Conservation (phyloP, 2,113 vertebrate species). For the Miniopterus natalensis region DNA sequence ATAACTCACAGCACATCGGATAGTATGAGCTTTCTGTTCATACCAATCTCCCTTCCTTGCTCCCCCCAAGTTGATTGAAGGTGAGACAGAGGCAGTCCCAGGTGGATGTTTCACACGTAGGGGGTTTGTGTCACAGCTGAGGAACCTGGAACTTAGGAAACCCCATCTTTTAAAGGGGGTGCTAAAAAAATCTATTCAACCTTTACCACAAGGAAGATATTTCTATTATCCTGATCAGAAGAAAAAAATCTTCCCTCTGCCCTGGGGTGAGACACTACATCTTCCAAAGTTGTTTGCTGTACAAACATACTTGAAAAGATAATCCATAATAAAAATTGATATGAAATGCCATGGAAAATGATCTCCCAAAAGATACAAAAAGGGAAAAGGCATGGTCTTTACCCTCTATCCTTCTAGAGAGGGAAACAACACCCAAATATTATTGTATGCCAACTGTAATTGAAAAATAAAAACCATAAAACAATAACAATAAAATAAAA, state of each 20-base stretch:
- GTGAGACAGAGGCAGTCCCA: background rate
- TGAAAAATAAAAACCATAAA: background rate
- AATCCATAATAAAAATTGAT: background rate
- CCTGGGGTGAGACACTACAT: background rate
- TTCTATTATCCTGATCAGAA: background rate
- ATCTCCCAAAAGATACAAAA: slow-evolving; percentile 3
- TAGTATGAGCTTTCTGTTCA: background rate
- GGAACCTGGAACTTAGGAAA: background rate
- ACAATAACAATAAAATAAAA: background rate
- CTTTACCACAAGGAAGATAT: background rate
- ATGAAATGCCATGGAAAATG: background rate
- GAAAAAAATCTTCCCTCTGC: background rate
- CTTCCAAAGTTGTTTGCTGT: background rate
- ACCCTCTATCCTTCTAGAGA: background rate
- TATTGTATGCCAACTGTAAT: background rate
- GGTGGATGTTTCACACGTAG: background rate
- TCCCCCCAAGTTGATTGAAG: background rate
- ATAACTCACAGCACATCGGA: background rate
- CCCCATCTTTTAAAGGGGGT: background rate
- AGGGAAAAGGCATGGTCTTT: background rate
- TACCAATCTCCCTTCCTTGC: background rate
- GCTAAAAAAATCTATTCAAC: background rate
- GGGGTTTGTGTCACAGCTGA: background rate
- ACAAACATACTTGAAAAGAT: background rate
- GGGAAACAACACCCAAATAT: background rate